Percentiles rank a stretch among this genome's conserved stretches.
Evolutionary conservation across 2,797 vertebrate genomes (phyloP).

Genomic region (Miichthys miiuy): DNA sequence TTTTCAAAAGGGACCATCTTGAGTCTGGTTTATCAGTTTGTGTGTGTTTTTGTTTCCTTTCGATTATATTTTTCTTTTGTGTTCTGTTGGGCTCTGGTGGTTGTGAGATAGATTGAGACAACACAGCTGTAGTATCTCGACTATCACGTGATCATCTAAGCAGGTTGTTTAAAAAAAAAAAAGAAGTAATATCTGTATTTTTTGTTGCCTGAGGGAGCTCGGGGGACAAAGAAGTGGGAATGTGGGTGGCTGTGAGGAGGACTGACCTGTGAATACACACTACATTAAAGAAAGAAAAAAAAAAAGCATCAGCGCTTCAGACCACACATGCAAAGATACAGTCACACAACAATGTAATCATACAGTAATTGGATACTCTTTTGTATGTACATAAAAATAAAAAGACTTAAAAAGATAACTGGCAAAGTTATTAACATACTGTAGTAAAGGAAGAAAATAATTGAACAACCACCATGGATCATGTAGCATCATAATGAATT

Average conservation of each 20-base stretch:
- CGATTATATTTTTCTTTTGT: slow-evolving; percentile 35
- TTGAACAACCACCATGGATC: slow-evolving; percentile 66
- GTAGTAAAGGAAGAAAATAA: slow-evolving; percentile 66
- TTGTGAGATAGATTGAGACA: slow-evolving; percentile 45
- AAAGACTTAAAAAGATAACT: slow-evolving; percentile 62
- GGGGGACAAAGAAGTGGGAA: slow-evolving; percentile 32
- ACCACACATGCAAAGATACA: slow-evolving; percentile 62
- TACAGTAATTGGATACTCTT: slow-evolving; percentile 77
- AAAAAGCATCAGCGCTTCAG: slow-evolving; percentile 62
- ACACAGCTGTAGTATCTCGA: slow-evolving; percentile 60
- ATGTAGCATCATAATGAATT: slow-evolving; percentile 79
- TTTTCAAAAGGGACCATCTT: slow-evolving; percentile 75
- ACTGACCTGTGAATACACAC: slow-evolving; percentile 75
- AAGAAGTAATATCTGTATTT: slow-evolving; percentile 34
- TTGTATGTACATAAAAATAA: slow-evolving; percentile 79
- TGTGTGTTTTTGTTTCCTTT: slow-evolving; percentile 56
- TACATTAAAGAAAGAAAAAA: slow-evolving; percentile 56
- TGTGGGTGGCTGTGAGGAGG: slow-evolving; percentile 47
- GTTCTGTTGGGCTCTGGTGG: slow-evolving; percentile 40
- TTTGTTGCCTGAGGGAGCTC: slow-evolving; percentile 55
- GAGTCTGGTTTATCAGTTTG: slow-evolving; percentile 60
- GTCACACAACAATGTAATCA: slow-evolving; percentile 68
- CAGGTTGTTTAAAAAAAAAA: slow-evolving; percentile 35
- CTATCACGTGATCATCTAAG: slow-evolving; percentile 41
- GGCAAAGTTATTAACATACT: slow-evolving; percentile 75